Evolutionary conservation across 2,797 vertebrate genomes (phyloP).

Genomic region (Euthynnus affinis): DNA sequence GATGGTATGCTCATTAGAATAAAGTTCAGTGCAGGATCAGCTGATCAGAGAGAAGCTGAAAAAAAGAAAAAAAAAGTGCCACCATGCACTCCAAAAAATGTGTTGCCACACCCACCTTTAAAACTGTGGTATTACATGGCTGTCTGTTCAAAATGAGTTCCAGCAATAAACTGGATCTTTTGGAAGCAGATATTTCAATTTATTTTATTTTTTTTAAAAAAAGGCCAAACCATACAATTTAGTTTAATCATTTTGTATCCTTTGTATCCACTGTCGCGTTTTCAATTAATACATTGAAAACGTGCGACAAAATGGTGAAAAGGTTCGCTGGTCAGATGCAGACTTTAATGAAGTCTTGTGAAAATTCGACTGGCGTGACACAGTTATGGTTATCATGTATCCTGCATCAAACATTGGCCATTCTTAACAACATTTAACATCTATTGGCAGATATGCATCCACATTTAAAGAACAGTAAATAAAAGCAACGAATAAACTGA

Average conservation of each 20-base stretch:
- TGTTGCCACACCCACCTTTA: slow-evolving; percentile 33
- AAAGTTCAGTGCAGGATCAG: slow-evolving; percentile 96
- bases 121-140: slow-evolving; percentile 40
- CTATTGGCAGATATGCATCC: slow-evolving; percentile 93
- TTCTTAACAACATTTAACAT: slow-evolving; percentile 97
- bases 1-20: slow-evolving; percentile 93
- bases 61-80: too few relatives aligned
- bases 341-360: not conserved
- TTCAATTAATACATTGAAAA: slow-evolving; percentile 52
- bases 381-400: slow-evolving; percentile 81
- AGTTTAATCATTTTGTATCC: not conserved
- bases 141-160: slow-evolving; percentile 32
- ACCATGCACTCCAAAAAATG: slow-evolving; percentile 20
- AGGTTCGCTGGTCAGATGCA: slow-evolving; percentile 9
- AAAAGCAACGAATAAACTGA: slow-evolving; percentile 89
- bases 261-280: slow-evolving; percentile 28
- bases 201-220: too few relatives aligned
- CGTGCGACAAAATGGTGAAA: slow-evolving; percentile 10
- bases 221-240: slow-evolving; percentile 11
- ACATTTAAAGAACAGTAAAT: slow-evolving; percentile 93
- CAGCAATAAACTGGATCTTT: slow-evolving; percentile 14
- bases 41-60: slow-evolving; percentile 67
- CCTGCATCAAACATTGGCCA: slow-evolving; percentile 96
- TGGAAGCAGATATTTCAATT: not conserved
- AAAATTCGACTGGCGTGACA: slow-evolving; percentile 2